Conservation (phyloP, 2,113 vertebrate species). For the Stegostoma tigrinum region DNA sequence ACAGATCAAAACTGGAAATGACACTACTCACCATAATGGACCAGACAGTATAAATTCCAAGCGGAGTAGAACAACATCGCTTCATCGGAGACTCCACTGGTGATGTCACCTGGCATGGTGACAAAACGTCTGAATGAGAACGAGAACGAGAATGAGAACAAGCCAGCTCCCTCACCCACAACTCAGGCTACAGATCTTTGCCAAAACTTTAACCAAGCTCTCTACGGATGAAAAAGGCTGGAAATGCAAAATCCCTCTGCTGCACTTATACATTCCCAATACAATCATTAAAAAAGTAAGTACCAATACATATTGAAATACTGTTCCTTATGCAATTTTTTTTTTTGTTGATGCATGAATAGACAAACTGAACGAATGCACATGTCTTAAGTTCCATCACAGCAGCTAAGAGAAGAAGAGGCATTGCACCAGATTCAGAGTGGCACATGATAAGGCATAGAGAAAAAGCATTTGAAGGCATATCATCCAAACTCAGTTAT, state of each 20-base stretch:
- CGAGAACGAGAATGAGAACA: too few relatives aligned
- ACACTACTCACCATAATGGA: too few relatives aligned
- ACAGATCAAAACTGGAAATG: too few relatives aligned
- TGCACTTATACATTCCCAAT: not conserved
- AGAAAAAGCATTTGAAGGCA: not conserved
- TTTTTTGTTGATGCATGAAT: not conserved
- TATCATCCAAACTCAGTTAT: not conserved
- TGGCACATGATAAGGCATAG: not conserved
- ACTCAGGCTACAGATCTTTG: too few relatives aligned
- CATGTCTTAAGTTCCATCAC: not conserved
- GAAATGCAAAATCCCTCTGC: not conserved
- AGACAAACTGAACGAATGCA: not conserved
- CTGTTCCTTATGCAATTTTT: too few relatives aligned
- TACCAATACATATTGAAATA: too few relatives aligned
- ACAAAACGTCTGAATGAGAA: too few relatives aligned
- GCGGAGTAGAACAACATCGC: too few relatives aligned
- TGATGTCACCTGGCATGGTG: too few relatives aligned
- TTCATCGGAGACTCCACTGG: too few relatives aligned
- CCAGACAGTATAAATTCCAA: too few relatives aligned
- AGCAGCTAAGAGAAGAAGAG: not conserved
- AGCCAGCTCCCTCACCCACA: too few relatives aligned
- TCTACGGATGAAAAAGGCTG: not conserved
- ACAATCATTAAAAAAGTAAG: not conserved
- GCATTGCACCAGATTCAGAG: not conserved
- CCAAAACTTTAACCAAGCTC: not conserved